Evolutionary conservation across 2,888 invertebrate species (phyloP).

Genomic region (Plagodis pulveraria): DNA sequence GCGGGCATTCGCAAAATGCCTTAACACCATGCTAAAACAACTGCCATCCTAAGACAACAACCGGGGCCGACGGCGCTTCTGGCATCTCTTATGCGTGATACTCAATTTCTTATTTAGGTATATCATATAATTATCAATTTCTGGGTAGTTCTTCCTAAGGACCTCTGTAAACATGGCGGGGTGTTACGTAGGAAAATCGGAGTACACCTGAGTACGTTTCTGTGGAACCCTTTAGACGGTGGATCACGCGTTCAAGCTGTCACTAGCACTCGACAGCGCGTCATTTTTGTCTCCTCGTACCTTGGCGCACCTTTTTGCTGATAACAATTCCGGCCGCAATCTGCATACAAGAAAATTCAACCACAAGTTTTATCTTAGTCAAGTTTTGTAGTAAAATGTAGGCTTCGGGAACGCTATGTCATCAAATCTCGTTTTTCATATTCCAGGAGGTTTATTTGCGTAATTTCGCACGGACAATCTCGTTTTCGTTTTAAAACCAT

Average conservation of each 20-base stretch:
- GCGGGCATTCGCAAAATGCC: too few relatives aligned
- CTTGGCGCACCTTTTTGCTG: slow-evolving; percentile 8
- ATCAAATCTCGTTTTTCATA: slow-evolving; percentile 26
- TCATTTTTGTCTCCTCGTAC: slow-evolving; percentile 32
- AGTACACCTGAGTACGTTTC: slow-evolving; percentile 10
- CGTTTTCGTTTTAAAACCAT: slow-evolving; percentile 43
- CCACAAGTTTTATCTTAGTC: slow-evolving; percentile 8
- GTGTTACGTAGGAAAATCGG: too few relatives aligned
- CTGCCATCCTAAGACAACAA: too few relatives aligned
- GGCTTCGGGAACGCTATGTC: slow-evolving; percentile 19
- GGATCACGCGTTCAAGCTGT: slow-evolving; percentile 53
- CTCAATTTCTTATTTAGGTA: too few relatives aligned
- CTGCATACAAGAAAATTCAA: background rate
- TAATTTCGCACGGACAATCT: slow-evolving; percentile 32
- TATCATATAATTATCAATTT: too few relatives aligned
- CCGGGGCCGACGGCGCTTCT: too few relatives aligned
- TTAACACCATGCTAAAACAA: too few relatives aligned
- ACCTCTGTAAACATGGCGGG: too few relatives aligned
- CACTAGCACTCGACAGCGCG: slow-evolving; percentile 44
- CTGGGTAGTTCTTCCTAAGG: too few relatives aligned
- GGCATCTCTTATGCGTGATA: too few relatives aligned
- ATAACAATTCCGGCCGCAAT: background rate
- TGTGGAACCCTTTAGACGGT: slow-evolving; percentile 38
- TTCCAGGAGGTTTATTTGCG: slow-evolving; percentile 19
- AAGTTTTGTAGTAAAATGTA: slow-evolving; percentile 16